Conservation (phyloP, 2,797 vertebrate genomes). For the Squalus acanthias region DNA sequence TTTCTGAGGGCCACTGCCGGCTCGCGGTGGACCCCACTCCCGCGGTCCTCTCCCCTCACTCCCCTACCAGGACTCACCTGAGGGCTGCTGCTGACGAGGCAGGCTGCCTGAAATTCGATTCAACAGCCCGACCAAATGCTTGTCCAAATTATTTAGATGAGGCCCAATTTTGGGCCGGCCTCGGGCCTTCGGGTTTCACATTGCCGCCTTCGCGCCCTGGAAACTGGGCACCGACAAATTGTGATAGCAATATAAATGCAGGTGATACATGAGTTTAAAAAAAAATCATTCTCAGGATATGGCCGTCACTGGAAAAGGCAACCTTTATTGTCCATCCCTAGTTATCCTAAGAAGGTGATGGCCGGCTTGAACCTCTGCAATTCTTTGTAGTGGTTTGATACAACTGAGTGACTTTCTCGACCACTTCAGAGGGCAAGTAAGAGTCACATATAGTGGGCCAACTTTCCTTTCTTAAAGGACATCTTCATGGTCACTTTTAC, state of each 20-base stretch:
- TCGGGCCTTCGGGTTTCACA: not conserved
- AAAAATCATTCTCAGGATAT: not conserved
- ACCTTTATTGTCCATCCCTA: not conserved
- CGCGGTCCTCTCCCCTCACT: not conserved
- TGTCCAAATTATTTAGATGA: too few species aligned
- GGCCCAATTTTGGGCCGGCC: too few species aligned
- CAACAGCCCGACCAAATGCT: too few species aligned
- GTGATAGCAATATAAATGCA: not conserved
- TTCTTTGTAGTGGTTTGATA: not conserved
- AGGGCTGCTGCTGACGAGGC: not conserved
- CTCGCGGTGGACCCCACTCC: not conserved
- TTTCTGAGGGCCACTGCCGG: not conserved
- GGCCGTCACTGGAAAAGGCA: not conserved
- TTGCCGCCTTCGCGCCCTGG: not conserved
- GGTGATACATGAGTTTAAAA: not conserved
- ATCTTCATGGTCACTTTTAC: not conserved
- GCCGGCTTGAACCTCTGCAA: not conserved
- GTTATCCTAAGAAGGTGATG: not conserved
- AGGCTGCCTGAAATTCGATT: too few species aligned
- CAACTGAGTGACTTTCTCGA: not conserved
- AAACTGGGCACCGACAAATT: not conserved
- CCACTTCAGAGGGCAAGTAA: not conserved
- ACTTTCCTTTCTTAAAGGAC: not conserved
- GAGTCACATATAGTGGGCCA: not conserved
- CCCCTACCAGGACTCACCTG: not conserved